Evolutionary conservation across 2,888 invertebrate genomes (phyloP).

Genomic region (Pachymerium ferrugineum): DNA sequence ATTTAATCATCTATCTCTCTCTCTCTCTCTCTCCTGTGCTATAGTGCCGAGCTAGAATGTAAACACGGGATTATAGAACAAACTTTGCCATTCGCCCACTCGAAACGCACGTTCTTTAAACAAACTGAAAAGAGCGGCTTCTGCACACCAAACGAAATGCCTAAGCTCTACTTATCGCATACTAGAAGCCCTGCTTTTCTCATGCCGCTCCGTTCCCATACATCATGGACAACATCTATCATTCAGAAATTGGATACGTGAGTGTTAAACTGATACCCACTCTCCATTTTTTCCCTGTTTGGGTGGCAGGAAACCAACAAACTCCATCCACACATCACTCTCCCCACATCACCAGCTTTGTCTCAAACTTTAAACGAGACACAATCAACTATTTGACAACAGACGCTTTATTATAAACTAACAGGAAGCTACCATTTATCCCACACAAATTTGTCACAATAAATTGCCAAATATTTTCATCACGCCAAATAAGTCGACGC

Average conservation of each 20-base stretch:
- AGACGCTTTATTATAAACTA: conserved; percentile 6
- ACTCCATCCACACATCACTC: neutral
- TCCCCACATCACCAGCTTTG: conserved; percentile 23
- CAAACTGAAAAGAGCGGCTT: conserved; percentile 24
- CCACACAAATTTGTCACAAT: neutral
- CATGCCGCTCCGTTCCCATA: conserved; percentile 27
- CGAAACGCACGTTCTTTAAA: conserved; percentile 27
- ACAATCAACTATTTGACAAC: conserved; percentile 7
- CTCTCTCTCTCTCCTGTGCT: neutral
- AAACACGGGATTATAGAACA: conserved; percentile 33
- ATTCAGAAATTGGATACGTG: conserved; percentile 34
- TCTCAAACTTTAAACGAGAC: conserved; percentile 25
- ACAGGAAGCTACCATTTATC: neutral
- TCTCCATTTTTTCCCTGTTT: conserved; percentile 27
- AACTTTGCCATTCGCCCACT: conserved; percentile 22
- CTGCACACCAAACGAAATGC: conserved; percentile 22
- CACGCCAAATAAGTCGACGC: neutral
- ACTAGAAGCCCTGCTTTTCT: conserved; percentile 19
- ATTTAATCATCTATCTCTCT: conserved; percentile 34
- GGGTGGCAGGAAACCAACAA: conserved; percentile 28
- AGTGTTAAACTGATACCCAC: conserved; percentile 32
- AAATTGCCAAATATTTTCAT: neutral
- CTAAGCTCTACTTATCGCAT: conserved; percentile 27
- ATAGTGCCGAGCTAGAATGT: conserved; percentile 32
- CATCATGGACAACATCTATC: conserved; percentile 31